Percentiles rank a stretch among this genome's conserved stretches.
phyloP scores from a whole-genome alignment of 1,140 invertebrate species.

The Augochlora pura region DNA sequence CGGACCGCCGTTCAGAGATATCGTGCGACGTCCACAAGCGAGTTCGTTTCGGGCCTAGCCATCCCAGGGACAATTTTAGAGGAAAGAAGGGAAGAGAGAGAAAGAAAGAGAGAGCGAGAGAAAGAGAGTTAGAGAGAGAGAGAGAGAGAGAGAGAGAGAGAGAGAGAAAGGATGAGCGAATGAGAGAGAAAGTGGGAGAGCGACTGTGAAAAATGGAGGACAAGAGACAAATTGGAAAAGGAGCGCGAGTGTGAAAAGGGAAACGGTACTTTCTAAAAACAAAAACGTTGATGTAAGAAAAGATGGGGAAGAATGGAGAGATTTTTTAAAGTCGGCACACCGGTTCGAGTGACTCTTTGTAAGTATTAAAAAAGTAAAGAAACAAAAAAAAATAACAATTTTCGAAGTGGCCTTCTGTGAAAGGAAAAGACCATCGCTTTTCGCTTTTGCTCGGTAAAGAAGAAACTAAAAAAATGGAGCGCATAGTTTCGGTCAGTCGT shows the following conservation, averaged over 20 bases:
- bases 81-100: not conserved
- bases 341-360: slow-evolving; percentile 67
- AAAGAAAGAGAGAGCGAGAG: slow-evolving; percentile 4
- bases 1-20: slow-evolving; percentile 32
- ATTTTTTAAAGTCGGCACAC: slow-evolving; percentile 47
- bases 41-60: slow-evolving; percentile 34
- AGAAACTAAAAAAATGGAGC: slow-evolving; percentile 1
- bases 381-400: slow-evolving; percentile 50
- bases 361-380: slow-evolving; percentile 73
- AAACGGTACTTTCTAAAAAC: slow-evolving; percentile 46
- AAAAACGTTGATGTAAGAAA: slow-evolving; percentile 6
- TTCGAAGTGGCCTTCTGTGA: slow-evolving; percentile 78
- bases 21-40: slow-evolving; percentile 37
- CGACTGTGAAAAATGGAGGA: not conserved
- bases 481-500: slow-evolving; percentile 48
- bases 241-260: slow-evolving; percentile 19
- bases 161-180: not conserved
- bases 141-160: not conserved
- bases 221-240: slow-evolving; percentile 3
- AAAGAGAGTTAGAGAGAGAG: not conserved
- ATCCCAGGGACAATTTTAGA: not conserved
- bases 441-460: slow-evolving; percentile 59
- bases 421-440: slow-evolving; percentile 72
- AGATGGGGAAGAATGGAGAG: slow-evolving; percentile 2
- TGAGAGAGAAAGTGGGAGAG: slow-evolving; percentile 15